Base-by-base conservation (phyloP, 2,113 vertebrate genomes). In the Amazona guildingii region DNA sequence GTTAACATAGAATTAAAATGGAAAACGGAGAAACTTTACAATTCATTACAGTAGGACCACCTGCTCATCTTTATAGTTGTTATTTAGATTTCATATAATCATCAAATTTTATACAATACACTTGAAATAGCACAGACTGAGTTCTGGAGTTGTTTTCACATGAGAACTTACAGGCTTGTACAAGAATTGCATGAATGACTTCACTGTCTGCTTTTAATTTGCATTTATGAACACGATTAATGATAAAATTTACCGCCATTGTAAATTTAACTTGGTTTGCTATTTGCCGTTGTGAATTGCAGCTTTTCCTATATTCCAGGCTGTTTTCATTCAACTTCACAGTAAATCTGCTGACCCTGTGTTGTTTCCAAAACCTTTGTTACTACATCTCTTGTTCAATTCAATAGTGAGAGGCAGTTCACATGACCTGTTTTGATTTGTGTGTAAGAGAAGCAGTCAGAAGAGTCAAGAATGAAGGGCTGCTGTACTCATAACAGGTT, bases 391-490 rank as follows among this genome's bases (percentile, higher is more conserved):
- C 18, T 8, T 46, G 21, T 12, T 88, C 52, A 29, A 1, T 28
- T 31, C 20, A 24, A 35, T 16, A 20, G 43, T 16, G 44, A 73
- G 51, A 29, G 25, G 8, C 37, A 16, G 44, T 18, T 52, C 18
- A 5, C 7, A 0, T 21, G 4, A 2, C 13, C 68, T 54, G 29
- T 41, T 68, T 5, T 17, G 64, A 8, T 13, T 19, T 2, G 1
- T 18, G 2, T 41, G 2, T 2, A 55, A 15, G 61, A 46, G 43
- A 1, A 70, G 66, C 51, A 7, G 6, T 31, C 20, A 1, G 77
- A 44, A 77, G 51, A 10, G 1, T 9, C 31, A 14, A 7, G 35
- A 62, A 1, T 3, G 8, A 28, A 37, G 55, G 24, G 35, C 46
- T 39, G 54, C 48, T 33, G 27, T 19, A 7, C 44, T 43, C 37